Percentiles rank a stretch among this genome's conserved stretches.
Conservation (phyloP, 2,888 invertebrate genomes). For the Spodoptera exigua region DNA sequence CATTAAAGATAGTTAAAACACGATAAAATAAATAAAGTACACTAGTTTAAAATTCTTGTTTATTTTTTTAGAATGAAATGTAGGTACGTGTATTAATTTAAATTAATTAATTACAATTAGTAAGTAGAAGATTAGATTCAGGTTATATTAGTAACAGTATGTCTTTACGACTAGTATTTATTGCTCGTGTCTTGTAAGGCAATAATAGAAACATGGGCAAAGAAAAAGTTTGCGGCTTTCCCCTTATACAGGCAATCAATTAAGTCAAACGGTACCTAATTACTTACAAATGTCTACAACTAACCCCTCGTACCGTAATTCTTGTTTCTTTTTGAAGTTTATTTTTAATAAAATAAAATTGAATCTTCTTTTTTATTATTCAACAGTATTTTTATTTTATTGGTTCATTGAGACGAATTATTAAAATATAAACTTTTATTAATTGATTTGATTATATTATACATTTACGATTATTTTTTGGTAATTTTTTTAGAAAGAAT, state of each 20-base stretch:
- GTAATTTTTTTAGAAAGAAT: no score
- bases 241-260: slow-evolving; percentile 12
- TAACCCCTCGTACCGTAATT: not conserved
- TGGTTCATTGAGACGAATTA: no score
- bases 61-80: no score
- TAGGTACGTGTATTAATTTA: no score
- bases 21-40: slow-evolving; percentile 1
- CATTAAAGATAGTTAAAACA: slow-evolving; percentile 4
- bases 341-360: not conserved
- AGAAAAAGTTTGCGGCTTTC: slow-evolving; percentile 14
- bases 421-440: no score
- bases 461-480: no score
- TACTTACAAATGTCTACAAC: slow-evolving; percentile 7
- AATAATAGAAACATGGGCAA: slow-evolving; percentile 10
- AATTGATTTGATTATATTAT: no score
- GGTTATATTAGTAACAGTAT: slow-evolving; percentile 6
- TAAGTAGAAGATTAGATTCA: slow-evolving; percentile 25
- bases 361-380: no score
- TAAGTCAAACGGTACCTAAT: slow-evolving; percentile 16
- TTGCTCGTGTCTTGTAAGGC: slow-evolving; percentile 7
- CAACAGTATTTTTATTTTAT: no score
- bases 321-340: slow-evolving; percentile 3
- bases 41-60: no score
- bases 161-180: slow-evolving; percentile 25
- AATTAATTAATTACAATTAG: slow-evolving; percentile 18